Base-by-base conservation (phyloP, 2,797 vertebrate genomes). In the Pipistrellus pipistrellus region DNA sequence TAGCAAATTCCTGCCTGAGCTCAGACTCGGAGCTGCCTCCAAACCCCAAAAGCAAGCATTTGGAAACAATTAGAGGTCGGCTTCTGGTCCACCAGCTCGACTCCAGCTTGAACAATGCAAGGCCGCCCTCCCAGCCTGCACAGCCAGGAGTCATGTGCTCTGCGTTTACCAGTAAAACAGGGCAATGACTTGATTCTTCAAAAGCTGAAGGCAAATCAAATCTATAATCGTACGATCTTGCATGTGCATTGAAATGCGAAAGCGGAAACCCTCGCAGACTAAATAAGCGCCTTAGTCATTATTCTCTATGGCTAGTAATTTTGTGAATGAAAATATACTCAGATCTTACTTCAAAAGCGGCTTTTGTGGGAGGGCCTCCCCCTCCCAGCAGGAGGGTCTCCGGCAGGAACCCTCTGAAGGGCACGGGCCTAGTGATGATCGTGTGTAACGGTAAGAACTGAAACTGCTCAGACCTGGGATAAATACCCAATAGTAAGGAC, bases 11-110 rank as follows among this genome's bases (percentile, higher is more conserved):
- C 96, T 97, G 82, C 96, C 96, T 96, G 95, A 97, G 95, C 92
- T 96, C 97, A 97, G 87, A 82, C 92, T 94, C 93, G 94, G 32
- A 94, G 88, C 92, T 87, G 92, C 82, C 97, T 96, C 97, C 97
- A 98, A 98, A 96, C 94, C 98, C 97, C 96, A 97, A 96, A 91
- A 97, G 90, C 75, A 95, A 97, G 97, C 98, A 98, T 98, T 91
- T 98, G 98, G 97, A 98, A 98, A 90, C 96, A 96, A 98, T 98
- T 95, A 98, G 92, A 98, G 95, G 93, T 96, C 97, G 77, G 68
- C 91, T 97, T 97, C 95, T 96, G 93, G 97, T 92, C 92, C 97
- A 94, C 96, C 92, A 91, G 88, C 94, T 95, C 95, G 86, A 82
- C 95, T 97, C 95, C 88, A 97, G 91, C 83, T 93, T 95, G 95